A percentile compares a stretch with the other conserved stretches of the same genome.
Conservation (phyloP, 2,113 vertebrate genomes). For the Aleadryas rufinucha region DNA sequence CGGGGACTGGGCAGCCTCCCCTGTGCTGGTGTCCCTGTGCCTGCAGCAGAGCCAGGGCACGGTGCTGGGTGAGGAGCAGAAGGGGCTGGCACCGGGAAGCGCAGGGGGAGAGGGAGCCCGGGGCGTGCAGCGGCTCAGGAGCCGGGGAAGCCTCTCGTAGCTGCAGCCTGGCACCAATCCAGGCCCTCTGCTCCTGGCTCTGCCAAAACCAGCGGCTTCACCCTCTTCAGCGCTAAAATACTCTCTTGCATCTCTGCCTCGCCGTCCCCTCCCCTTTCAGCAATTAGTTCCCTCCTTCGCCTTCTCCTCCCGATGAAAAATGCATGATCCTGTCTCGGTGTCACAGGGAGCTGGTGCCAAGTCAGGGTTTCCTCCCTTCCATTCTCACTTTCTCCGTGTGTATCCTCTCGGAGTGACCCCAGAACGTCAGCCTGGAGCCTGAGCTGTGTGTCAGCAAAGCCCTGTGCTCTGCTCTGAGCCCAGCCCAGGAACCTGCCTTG, state of each 20-base stretch:
- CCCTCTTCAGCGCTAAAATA: not conserved
- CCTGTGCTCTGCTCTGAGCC: not conserved
- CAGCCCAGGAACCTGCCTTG: not conserved
- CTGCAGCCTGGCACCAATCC: not conserved
- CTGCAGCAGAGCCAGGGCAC: fast-evolving
- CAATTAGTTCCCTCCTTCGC: not conserved
- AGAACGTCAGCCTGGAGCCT: not conserved
- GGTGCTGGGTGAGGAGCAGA: fast-evolving
- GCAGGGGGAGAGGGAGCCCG: not conserved
- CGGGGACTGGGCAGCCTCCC: not conserved
- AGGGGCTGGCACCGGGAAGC: fast-evolving
- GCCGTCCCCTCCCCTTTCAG: not conserved
- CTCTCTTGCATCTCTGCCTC: not conserved
- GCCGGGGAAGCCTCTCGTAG: not conserved
- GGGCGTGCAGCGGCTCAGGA: not conserved
- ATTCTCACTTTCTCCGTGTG: not conserved
- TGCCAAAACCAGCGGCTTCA: not conserved
- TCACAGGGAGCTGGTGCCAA: not conserved
- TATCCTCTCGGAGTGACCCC: not conserved
- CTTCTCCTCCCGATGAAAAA: not conserved
- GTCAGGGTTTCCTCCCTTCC: not conserved
- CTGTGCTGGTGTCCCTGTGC: not conserved
- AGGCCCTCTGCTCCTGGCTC: not conserved
- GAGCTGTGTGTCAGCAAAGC: not conserved
- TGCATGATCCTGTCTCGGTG: not conserved